Conservation (phyloP, 2,888 invertebrate genomes). For the Cryptus armator region DNA sequence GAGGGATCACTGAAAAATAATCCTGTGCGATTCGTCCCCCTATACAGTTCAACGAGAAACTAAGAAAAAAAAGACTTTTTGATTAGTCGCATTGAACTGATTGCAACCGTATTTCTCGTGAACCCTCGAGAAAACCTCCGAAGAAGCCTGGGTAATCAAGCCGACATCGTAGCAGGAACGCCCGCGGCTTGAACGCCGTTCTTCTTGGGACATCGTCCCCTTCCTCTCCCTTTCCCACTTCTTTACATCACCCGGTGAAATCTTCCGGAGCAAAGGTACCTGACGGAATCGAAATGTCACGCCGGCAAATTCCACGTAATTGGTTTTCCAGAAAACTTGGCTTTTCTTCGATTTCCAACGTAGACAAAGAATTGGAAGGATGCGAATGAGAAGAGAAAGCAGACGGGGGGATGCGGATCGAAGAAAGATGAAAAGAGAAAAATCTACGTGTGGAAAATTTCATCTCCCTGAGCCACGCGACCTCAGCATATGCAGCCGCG, state of each 20-base stretch:
- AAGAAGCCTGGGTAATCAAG: constrained; percentile 25
- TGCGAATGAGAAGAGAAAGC: neutral
- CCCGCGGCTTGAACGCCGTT: constrained; percentile 31
- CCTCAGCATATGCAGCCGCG: neutral
- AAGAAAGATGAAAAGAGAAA: constrained; percentile 17
- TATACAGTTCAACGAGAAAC: neutral
- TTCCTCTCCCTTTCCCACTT: constrained; percentile 9
- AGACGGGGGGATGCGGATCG: neutral
- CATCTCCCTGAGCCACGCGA: constrained; percentile 26
- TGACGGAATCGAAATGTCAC: constrained; percentile 63
- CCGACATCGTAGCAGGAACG: constrained; percentile 7
- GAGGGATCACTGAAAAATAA: constrained; percentile 28
- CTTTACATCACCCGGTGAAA: constrained; percentile 37
- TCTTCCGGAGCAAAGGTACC: constrained; percentile 44
- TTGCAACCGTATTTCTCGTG: constrained; percentile 62
- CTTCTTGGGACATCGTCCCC: constrained; percentile 27
- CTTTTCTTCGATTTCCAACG: constrained; percentile 27
- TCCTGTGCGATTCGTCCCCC: no score
- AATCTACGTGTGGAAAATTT: constrained; percentile 44
- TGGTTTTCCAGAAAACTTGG: constrained; percentile 39
- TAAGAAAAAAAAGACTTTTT: constrained; percentile 69
- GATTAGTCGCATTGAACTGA: constrained; percentile 74
- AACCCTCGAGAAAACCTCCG: constrained; percentile 43
- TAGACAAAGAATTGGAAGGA: neutral
- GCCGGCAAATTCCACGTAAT: constrained; percentile 57